Evolutionary conservation across 2,797 vertebrate genomes (phyloP), one percentile per base, ranked within the genome.

Genomic region (Alauda arvensis): DNA sequence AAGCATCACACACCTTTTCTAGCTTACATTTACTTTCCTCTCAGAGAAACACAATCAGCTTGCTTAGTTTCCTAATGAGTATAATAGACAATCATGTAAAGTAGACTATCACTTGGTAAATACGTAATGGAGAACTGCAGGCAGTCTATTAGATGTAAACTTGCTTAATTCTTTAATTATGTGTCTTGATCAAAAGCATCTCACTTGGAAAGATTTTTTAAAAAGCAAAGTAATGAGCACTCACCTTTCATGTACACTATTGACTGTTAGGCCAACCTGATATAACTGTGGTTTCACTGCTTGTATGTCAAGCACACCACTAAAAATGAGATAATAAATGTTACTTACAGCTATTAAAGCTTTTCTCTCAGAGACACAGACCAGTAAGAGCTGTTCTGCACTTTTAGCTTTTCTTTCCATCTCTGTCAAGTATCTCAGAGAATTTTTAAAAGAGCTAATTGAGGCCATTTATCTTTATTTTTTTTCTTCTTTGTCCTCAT

Each of bases 31-130:
- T 96, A 94, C 94, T 95, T 97, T 93, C 87, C 45, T 93, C 94
- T 95, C 68, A 92, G 93, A 96, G 95, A 96, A 96, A 94, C 78
- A 97, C 95, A 98, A 98, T 98, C 96, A 97, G 96, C 96, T 97
- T 94, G 91, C 94, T 95, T 92, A 69, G 94, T 91, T 95, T 97
- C 72, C 96, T 98, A 98, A 98, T 97, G 97, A 98, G 81, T 95
- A 89, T 96, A 97, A 98, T 96, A 98, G 97, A 96, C 96, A 97
- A 96, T 97, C 97, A 97, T 96, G 97, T 96, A 90, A 94, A 95
- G 72, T 77, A 92, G 91, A 93, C 76, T 82, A 90, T 69, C 87
- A 63, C 89, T 90, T 89, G 52, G 80, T 87, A 89, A 94, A 95
- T 93, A 91, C 72, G 72, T 68, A 81, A 79, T 70, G 45, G 77